Conservation (phyloP, 35 echinoderm and acorn worm genomes). For the Stichopus chloronotus region DNA sequence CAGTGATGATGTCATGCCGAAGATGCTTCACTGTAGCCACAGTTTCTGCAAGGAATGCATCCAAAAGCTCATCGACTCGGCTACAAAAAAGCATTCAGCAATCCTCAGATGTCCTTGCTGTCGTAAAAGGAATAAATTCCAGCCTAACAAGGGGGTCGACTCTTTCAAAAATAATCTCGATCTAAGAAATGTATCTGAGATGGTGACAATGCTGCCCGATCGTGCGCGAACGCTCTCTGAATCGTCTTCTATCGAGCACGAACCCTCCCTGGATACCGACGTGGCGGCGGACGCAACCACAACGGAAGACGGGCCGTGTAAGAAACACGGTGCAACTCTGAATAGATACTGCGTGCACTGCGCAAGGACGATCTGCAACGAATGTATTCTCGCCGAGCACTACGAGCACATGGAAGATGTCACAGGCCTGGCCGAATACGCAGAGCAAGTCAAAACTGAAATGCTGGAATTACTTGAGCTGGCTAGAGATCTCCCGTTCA, state of each 20-base stretch:
- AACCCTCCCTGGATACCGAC: neutral
- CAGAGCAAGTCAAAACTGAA: slow-evolving; percentile 23
- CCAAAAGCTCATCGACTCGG: neutral
- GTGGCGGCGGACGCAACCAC: neutral
- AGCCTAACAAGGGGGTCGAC: slow-evolving; percentile 17
- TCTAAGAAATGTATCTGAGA: slow-evolving; percentile 23
- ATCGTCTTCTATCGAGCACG: neutral
- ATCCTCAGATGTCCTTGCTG: slow-evolving; percentile 18
- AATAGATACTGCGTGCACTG: slow-evolving; percentile 3
- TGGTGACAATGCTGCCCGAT: neutral
- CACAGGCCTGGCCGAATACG: neutral
- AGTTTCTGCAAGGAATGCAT: slow-evolving; percentile 46
- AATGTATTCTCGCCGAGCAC: slow-evolving; percentile 21
- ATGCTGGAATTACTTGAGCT: slow-evolving; percentile 26
- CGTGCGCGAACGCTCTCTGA: neutral
- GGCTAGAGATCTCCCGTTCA: slow-evolving; percentile 1
- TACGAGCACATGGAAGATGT: slow-evolving; percentile 9
- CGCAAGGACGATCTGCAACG: slow-evolving; percentile 1
- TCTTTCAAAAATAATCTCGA: slow-evolving; percentile 52
- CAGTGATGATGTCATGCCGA: slow-evolving; percentile 36
- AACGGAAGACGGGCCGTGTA: neutral
- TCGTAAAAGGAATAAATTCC: slow-evolving; percentile 43
- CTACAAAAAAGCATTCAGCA: neutral
- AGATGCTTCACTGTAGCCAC: slow-evolving; percentile 50
- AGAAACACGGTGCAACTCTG: neutral